These are phyloP conservation scores for Plodia interpunctella DNA, from an alignment of 1,140 invertebrate species.

Conservation along the genomic window DNA sequence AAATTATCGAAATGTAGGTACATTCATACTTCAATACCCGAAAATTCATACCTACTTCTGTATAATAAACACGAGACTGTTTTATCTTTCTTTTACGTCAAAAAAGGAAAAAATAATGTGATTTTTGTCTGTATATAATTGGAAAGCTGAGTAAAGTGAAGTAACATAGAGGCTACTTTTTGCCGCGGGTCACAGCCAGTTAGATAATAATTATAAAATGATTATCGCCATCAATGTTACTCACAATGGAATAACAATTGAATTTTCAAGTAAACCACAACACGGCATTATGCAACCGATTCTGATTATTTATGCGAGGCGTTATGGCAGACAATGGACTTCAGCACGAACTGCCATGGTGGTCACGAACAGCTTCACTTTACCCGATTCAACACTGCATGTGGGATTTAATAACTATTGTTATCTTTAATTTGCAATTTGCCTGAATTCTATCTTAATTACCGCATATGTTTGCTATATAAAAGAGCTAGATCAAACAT, in stretches of 20 bases:
- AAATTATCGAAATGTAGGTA: too few species aligned
- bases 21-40: too few species aligned
- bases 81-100: too few species aligned
- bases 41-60: too few species aligned
- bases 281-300: neutral
- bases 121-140: too few species aligned
- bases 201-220: neutral
- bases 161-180: neutral
- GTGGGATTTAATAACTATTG: neutral
- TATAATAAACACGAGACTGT: too few species aligned
- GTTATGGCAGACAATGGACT: neutral
- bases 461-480: too few species aligned
- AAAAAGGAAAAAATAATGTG: too few species aligned
- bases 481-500: too few species aligned
- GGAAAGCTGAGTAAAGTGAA: too few species aligned
- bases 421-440: neutral
- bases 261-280: neutral
- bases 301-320: neutral
- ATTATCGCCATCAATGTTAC: neutral
- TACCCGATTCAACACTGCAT: neutral
- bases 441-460: neutral
- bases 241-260: neutral
- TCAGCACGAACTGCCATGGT: neutral
- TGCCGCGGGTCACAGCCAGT: neutral
- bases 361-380: conserved; percentile 6